These are phyloP conservation scores for Nothobranchius kuhntae DNA, from an alignment of 2,113 vertebrate genomes.

Conservation along the genomic window DNA sequence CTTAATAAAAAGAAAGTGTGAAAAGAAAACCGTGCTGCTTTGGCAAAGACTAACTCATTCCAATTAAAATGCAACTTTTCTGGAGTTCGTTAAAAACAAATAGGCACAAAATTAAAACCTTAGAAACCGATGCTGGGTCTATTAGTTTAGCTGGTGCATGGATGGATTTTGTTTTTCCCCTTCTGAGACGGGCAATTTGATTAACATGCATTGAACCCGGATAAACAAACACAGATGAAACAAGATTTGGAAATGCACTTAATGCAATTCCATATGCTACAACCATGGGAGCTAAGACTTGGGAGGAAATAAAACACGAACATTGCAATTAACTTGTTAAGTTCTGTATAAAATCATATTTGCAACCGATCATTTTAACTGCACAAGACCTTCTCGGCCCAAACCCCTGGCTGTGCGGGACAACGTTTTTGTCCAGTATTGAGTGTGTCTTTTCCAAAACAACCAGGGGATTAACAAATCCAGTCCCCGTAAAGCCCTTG, in stretches of 20 bases:
- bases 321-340: background rate
- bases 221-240: background rate
- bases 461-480: conserved; percentile 48
- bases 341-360: no score
- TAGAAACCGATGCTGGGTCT: conserved; percentile 45
- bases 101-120: conserved; percentile 1
- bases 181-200: conserved; percentile 11
- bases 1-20: conserved; percentile 39
- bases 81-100: conserved; percentile 54
- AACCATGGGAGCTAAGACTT: background rate
- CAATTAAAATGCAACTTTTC: conserved; percentile 67
- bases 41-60: conserved; percentile 53
- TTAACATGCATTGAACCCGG: background rate
- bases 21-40: conserved; percentile 44
- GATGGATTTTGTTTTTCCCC: conserved; percentile 8
- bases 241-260: background rate
- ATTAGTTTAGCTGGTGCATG: conserved; percentile 23
- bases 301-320: background rate
- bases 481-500: conserved; percentile 46
- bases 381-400: conserved; percentile 7
- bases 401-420: conserved; percentile 9
- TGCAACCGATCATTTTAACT: background rate
- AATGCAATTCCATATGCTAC: conserved; percentile 2
- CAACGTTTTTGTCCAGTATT: conserved; percentile 27
- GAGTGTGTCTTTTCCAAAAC: conserved; percentile 53